Conservation (phyloP, 1,140 invertebrate genomes). For the fruit fly (Drosophila melanogaster) region Release_6_plus_ISO1_MT NT_033779.5:17300501-17301000, state of each 20-base stretch:
- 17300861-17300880: constrained; percentile 81
- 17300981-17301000: constrained; percentile 27
- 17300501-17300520: constrained; percentile 46
- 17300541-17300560: constrained; percentile 22
- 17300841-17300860: constrained; percentile 82
- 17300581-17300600: constrained; percentile 55
- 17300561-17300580: constrained; percentile 45
- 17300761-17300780: constrained; percentile 44
- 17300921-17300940: constrained; percentile 11
- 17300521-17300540: constrained; percentile 39
- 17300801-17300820: constrained; percentile 48
- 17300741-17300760: constrained; percentile 1
- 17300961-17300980: constrained; percentile 48
- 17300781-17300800: constrained; percentile 48
- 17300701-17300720: constrained; percentile 17
- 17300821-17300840: constrained; percentile 81
- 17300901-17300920: constrained; percentile 72
- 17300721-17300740: constrained; percentile 11
- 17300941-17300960: constrained; percentile 44
- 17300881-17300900: constrained; percentile 83
- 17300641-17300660: constrained; percentile 32
- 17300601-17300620: constrained; percentile 50
- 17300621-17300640: constrained; percentile 51
- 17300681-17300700: constrained; percentile 22
- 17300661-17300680: constrained; percentile 19